Conservation (phyloP, 2,113 vertebrate species). For the Nettapus auritus region DNA sequence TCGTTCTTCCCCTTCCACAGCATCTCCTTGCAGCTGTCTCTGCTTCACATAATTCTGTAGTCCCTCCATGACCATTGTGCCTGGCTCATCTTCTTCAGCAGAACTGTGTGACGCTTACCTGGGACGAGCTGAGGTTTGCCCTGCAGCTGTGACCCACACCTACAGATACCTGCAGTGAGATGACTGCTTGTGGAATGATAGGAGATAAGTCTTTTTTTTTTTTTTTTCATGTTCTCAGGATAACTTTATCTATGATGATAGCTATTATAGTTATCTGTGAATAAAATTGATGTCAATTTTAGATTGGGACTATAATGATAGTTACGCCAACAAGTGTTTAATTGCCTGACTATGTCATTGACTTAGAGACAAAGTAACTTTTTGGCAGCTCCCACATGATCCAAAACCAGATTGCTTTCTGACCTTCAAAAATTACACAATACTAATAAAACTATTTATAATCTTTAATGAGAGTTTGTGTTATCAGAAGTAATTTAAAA, state of each 20-base stretch:
- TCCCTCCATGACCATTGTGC: neutral
- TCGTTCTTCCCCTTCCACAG: neutral
- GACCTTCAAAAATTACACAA: conserved; percentile 1
- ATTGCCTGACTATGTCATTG: neutral
- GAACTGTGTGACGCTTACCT: neutral
- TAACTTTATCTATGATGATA: neutral
- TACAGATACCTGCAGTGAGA: neutral
- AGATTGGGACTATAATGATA: neutral
- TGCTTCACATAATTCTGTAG: neutral
- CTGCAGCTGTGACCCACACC: neutral
- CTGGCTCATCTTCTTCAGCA: neutral
- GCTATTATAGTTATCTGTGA: neutral
- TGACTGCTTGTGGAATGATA: neutral
- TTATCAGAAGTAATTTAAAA: conserved; percentile 33
- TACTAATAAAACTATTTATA: neutral
- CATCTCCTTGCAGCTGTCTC: neutral
- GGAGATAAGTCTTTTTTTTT: neutral
- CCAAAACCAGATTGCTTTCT: neutral
- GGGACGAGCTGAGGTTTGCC: neutral
- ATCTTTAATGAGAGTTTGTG: neutral
- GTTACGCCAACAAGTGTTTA: neutral
- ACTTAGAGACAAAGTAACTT: neutral
- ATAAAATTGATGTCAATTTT: neutral
- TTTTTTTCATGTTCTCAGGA: neutral
- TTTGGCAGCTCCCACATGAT: neutral